Evolutionary conservation across 2,888 invertebrate genomes (phyloP), one percentile per base, ranked within the genome.

Genomic region (Toxonevra muliebris): DNA sequence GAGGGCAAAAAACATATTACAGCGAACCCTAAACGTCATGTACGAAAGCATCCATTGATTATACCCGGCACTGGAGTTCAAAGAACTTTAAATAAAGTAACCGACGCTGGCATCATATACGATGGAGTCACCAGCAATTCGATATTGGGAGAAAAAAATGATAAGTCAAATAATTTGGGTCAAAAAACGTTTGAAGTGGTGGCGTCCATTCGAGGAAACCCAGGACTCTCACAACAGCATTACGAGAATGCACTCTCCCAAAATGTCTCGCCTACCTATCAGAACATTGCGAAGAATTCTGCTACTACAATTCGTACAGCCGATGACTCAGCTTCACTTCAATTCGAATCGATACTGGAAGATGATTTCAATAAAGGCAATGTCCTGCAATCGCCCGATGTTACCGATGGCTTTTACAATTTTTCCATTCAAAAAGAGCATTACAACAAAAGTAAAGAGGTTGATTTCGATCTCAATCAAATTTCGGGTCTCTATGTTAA

Each of bases 11-110:
- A 84, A 59, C 82, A 83, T 69, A 85, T 90, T n/a, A 87, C 89
- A 69, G 85, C 87, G 0, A 87, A 88, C 74, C 88, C 89, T 11
- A 89, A 92, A 78, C 87, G 93, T 13, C 93, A 93, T 80, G 92
- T 93, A 66, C 87, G 94, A 50, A 94, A 93, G 80, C 92, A 94
- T 87, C 94, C 94, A 0, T 85, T 95, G 48, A 90, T 94, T 61
- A 91, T 93, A 75, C 92, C 93, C 3, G 88, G 87, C 5, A 88
- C 88, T 19, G 90, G 89, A 3, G 83, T 90, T 2, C 90, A 90
- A 73, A 85, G 89, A 52, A 90, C 90, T 0, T 78, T 90, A 1
- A 89, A 89, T 65, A 89, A 90, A 77, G 88, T 90, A 71, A 85
- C 83, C 45, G 58, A 20, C 48, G 53, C 10, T 7, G 30, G 15